Conservation (phyloP, 2,888 invertebrate species). For the Punctoribates punctum region DNA sequence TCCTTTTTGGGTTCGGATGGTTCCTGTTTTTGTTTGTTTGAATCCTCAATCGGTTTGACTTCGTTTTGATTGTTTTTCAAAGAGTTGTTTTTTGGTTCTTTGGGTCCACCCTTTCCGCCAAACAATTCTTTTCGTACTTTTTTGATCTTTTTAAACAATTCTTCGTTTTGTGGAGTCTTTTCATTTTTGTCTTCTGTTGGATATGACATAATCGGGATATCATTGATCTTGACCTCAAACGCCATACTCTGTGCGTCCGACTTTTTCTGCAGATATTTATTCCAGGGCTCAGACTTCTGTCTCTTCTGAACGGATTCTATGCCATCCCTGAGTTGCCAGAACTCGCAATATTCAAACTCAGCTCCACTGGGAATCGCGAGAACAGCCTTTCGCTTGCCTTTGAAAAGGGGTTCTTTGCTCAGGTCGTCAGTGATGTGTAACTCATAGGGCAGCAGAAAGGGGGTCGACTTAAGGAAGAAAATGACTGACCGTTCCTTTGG, state of each 20-base stretch:
- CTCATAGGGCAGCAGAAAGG: neutral
- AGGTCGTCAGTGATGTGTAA: slow-evolving; percentile 7
- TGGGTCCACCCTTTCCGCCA: slow-evolving; percentile 1
- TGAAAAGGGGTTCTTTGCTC: slow-evolving; percentile 3
- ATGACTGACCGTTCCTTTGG: neutral
- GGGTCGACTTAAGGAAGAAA: neutral
- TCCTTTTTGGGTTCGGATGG: neutral
- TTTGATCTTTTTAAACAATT: slow-evolving; percentile 6
- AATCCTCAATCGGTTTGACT: neutral
- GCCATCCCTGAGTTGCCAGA: slow-evolving; percentile 25
- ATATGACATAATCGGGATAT: slow-evolving; percentile 12
- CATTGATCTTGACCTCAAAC: neutral
- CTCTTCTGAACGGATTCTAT: neutral
- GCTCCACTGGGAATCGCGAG: neutral
- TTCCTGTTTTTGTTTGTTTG: neutral
- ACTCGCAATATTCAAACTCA: slow-evolving; percentile 3
- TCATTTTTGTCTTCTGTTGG: neutral
- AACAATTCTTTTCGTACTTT: neutral
- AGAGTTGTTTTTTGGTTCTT: neutral
- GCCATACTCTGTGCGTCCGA: neutral
- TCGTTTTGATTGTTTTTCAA: neutral
- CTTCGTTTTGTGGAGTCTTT: slow-evolving; percentile 27
- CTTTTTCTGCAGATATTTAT: neutral
- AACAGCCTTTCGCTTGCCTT: neutral
- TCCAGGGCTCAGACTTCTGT: slow-evolving; percentile 1